These are phyloP conservation scores for Uloborus plumipes DNA, from an alignment of 2,888 invertebrate genomes.

Conservation along the genomic window DNA sequence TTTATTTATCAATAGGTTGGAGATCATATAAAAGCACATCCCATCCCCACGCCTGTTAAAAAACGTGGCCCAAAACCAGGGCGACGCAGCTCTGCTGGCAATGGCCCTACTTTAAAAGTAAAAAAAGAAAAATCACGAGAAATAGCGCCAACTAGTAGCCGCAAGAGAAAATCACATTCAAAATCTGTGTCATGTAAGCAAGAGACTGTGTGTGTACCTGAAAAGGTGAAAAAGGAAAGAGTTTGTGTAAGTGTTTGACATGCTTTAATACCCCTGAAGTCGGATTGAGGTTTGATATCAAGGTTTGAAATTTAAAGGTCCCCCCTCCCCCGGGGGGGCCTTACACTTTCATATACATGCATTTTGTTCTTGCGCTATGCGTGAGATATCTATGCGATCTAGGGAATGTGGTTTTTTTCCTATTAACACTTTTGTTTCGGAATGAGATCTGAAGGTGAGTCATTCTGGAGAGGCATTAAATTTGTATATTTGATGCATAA, in stretches of 20 bases:
- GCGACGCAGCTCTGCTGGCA: not conserved
- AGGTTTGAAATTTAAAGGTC: no score
- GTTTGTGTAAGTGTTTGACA: conserved; percentile 23
- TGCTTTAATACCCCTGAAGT: conserved; percentile 2
- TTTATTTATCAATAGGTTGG: conserved; percentile 15
- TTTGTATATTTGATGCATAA: no score
- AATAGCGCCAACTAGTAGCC: no score
- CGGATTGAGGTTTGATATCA: not conserved
- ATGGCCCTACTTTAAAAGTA: conserved; percentile 6
- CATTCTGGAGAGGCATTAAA: no score
- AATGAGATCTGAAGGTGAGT: no score
- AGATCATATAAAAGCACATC: conserved; percentile 17
- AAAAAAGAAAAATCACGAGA: conserved; percentile 10
- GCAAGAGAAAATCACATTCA: no score
- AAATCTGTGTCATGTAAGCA: no score
- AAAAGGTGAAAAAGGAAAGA: conserved; percentile 2
- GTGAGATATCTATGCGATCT: not conserved
- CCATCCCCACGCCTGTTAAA: not conserved
- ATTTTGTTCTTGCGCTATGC: conserved; percentile 4
- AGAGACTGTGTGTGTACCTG: not conserved
- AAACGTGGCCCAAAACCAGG: conserved; percentile 8
- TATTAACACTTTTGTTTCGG: no score
- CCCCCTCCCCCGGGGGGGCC: no score
- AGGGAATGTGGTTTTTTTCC: no score
- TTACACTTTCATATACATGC: no score